Evolutionary conservation across 2,797 vertebrate species (phyloP), one percentile per base, ranked within the genome.

Genomic region (Dallia pectoralis): DNA sequence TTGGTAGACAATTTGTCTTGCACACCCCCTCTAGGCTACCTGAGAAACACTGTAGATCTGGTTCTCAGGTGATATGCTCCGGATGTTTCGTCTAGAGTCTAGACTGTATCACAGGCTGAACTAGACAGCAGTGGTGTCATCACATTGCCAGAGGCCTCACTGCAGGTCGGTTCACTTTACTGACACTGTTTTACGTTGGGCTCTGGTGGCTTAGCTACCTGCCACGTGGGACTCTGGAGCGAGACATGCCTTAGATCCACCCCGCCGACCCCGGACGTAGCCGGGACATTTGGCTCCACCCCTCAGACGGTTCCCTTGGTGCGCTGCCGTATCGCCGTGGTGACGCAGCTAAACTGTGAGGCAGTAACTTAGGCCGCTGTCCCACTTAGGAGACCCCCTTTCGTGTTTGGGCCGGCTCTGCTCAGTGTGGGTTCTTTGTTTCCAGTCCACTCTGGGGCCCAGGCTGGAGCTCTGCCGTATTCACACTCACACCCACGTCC

Each of bases 361-460:
- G 40, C 40, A 44, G 40, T 44, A 9, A 44, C 40, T 44, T 44
- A 4, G 40, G 12, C 40, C 40, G n/a, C 33, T 36, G 33, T 7
- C 7, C 33, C 3, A 7, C 33, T 36, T 7, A 36, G 7, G 33
- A 36, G 33, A 36, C 33, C 33, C 33, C 33, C 33, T 3, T 8
- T 36, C 33, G 12, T 11, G 7, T 44, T 44, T 1, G 3, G 40
- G 40, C 1, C 40, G 9, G 22, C 53, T 56, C 53, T 25, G 22
- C 51, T 53, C n/a, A 53, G 51, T 56, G 53, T 56, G 40, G 40
- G 53, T 56, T 18, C 51, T 51, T 22, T 56, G 53, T 56, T n/a
- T 56, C 22, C n/a, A 56, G 53, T 18, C 48, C 19, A 4, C n/a
- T 56, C 53, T 56, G 3, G 53, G 53, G 53, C 53, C 53, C 53